Evolutionary conservation across 1,140 invertebrate genomes (phyloP), one percentile per base, ranked within the genome.

Genomic region (Saccostrea cuccullata): DNA sequence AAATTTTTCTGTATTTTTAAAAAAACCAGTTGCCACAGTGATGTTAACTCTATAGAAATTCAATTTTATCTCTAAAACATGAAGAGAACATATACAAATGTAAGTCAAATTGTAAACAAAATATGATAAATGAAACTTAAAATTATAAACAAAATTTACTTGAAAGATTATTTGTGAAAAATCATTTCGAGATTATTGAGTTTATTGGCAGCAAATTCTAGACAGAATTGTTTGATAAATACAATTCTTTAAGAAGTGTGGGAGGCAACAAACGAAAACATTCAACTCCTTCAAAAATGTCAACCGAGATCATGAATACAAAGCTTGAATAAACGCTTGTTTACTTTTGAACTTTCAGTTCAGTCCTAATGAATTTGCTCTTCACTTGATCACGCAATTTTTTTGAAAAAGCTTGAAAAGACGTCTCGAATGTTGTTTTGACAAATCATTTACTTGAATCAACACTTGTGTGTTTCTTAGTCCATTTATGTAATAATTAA

Each of bases 261-360:
- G 70, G 70, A 77, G 26, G 70, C 70, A 77, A 13, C 23, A 13
- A 77, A 77, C 0, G 30, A 30, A 77, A 77, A 77, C 70, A 77
- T 77, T 77, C 70, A 77, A 77, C 70, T 77, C 26, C 70, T 77
- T 77, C 23, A 67, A 77, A 77, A 77, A 77, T 77, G 70, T 77
- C 70, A 77, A 77, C 26, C 23, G 30, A 36, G 23, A 26, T 36
- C 70, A 77, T 36, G 70, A 77, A 30, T 77, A 30, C 26, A 30
- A 30, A 30, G 70, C 70, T 13, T 8, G 26, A 77, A 36, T 26
- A 30, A 30, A 77, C 30, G 70, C 13, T 15, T 77, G 30, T 77
- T 77, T 77, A 36, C 70, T 30, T 77, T 30, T 30, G 26, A 77
- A 77, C 70, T 77, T 77, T 26, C 36, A 36, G 26, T 77, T 77